Evolutionary conservation across 2,113 vertebrate species (phyloP), one percentile per base, ranked within the genome.

Genomic region (Cololabis saira): DNA sequence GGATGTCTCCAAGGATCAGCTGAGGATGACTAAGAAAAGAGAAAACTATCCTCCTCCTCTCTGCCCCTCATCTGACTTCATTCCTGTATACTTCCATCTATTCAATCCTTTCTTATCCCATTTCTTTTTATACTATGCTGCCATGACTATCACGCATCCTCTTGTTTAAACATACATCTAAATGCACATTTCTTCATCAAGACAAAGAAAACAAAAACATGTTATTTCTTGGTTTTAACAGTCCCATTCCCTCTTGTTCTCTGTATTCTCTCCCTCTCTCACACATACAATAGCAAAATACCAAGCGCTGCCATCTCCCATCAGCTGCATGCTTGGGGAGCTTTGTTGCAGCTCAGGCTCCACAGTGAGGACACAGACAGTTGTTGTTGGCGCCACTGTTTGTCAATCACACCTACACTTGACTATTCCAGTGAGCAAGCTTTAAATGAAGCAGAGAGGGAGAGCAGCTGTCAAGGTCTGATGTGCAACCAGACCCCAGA

Each of bases 251-350:
- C 75, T 79, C 71, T 76, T 41, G 33, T 68, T 58, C 79, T 45
- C 51, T 44, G 60, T 27, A 56, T 71, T 72, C 58, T 71, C 67
- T 22, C 14, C 5, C 59, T 48, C 63, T 51, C 78, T 74, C 30
- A 27, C 47, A 62, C 76, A 11, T 17, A 85, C 78, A 87, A 80
- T 78, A 78, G 76, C 80, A 76, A 82, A 87, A 85, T 72, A 86
- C 84, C 77, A 67, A 75, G 85, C 70, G 12, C 81, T 81, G 81
- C 85, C 86, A 75, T 86, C 76, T 81, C 87, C 66, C 78, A 67
- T 89, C 80, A 78, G 72, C 81, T 51, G 81, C 67, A 51, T 60
- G 68, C 67, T 72, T 12, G 71, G 65, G 59, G 56, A 81, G 71
- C 43, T 54, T 60, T 41, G 42, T 66, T 12, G 63, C 76, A 49